Conservation (phyloP, 2,888 invertebrate genomes). For the Tetrapedia diversipes region DNA sequence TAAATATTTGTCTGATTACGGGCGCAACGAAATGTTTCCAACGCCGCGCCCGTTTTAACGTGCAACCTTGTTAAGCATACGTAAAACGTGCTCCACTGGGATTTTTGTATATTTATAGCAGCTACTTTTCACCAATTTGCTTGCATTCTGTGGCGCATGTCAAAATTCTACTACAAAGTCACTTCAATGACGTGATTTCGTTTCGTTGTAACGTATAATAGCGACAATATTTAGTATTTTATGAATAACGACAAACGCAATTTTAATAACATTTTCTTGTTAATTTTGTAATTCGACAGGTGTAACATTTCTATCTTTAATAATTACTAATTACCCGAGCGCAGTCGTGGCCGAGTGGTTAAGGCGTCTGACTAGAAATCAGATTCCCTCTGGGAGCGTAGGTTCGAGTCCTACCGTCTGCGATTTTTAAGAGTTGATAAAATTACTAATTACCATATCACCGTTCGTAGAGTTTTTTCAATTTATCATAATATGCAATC, state of each 20-base stretch:
- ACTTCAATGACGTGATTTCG: no score
- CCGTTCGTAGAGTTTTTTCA: neutral
- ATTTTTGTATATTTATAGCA: conserved; percentile 7
- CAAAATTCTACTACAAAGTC: no score
- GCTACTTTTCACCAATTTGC: neutral
- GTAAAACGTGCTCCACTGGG: neutral
- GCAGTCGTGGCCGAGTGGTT: conserved; percentile 95
- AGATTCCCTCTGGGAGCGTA: conserved; percentile 96
- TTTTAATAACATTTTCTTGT: neutral
- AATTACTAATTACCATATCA: neutral
- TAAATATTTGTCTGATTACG: no score
- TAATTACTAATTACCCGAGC: no score
- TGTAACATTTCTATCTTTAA: neutral
- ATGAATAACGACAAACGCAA: no score
- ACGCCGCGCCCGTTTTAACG: no score
- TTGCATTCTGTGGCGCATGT: no score
- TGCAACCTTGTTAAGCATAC: conserved; percentile 11
- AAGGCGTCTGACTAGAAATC: conserved; percentile 95
- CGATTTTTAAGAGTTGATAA: no score
- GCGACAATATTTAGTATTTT: no score
- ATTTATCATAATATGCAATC: neutral
- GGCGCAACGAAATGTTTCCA: no score
- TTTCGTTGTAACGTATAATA: no score
- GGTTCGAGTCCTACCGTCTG: conserved; percentile 95
- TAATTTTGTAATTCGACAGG: neutral